Evolutionary conservation across 2,113 vertebrate species (phyloP), one percentile per base, ranked within the genome.

Genomic region (Chamaetylas fuelleborni): DNA sequence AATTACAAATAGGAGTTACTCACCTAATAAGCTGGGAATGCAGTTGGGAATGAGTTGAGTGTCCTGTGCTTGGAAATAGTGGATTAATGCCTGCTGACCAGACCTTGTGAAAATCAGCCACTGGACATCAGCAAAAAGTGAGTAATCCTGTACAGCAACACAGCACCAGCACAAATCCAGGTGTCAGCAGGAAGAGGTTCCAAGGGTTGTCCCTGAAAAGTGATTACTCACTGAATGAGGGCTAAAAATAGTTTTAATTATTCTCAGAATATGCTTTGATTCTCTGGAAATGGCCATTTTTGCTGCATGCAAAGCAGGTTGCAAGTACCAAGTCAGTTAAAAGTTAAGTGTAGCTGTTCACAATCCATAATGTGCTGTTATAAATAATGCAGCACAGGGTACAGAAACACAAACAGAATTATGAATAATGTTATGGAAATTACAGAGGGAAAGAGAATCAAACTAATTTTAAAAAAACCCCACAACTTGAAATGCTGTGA

Each of bases 21-120:
- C 43, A 36, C 4, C 4, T 18, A 14, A 8, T 2, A 25, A 42
- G 3, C 5, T 26, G 38, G 22, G 6, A 66, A 31, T 18, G 6
- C 0, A 8, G 12, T 4, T 64, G 16, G 8, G 11, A 38, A 16
- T 24, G 22, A 5, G 20, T 8, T n/a, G 5, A 28, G 33, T 67
- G 25, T 4, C 1, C 1, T 40, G 5, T 76, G 12, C 5, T 53
- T 86, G 43, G 20, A 47, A 45, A 56, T 19, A 6, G 5, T 64
- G 53, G 26, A 11, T 28, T 79, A 8, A 4, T 13, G 33, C 5
- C 24, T 69, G 19, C 10, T 43, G 22, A 14, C 5, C 5, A 51
- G 23, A 22, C 1, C 16, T 45, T 13, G 5, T n/a, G 5, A 19
- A 74, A 71, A 62, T 45, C 12, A 58, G 8, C 26, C 7, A 1